Evolutionary conservation across 1,140 invertebrate species (phyloP).

Genomic region (Drosophila quadrilineata): DNA sequence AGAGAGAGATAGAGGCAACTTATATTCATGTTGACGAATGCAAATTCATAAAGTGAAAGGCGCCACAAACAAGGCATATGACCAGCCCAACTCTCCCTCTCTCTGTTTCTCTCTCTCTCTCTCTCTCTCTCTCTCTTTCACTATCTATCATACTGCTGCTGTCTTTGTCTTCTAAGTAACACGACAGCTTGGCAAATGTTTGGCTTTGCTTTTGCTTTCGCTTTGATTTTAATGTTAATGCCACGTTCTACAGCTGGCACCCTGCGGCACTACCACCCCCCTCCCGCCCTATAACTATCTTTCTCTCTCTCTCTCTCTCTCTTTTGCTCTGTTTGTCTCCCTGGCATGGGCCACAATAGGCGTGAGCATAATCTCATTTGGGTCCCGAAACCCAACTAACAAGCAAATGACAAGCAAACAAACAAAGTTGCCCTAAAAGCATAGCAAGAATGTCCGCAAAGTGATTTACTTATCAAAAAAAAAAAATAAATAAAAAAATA

Average conservation of each 20-base stretch:
- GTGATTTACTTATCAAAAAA: constrained; percentile 29
- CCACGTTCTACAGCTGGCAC: neutral
- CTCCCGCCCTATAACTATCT: neutral
- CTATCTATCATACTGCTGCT: no score
- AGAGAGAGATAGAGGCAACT: constrained; percentile 7
- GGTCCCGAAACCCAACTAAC: constrained; percentile 23
- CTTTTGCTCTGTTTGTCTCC: neutral
- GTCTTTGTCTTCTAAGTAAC: constrained; percentile 44
- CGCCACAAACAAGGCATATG: constrained; percentile 15
- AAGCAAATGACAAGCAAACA: constrained; percentile 35
- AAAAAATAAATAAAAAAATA: no score
- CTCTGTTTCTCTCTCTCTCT: neutral
- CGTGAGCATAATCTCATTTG: constrained; percentile 52
- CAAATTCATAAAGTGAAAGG: constrained; percentile 67
- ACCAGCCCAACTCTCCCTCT: neutral
- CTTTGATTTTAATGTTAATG: constrained; percentile 54
- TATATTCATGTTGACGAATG: constrained; percentile 64
- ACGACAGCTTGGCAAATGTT: constrained; percentile 72
- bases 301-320: constrained; percentile 10
- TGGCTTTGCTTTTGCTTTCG: constrained; percentile 70
- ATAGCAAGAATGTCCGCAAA: constrained; percentile 23
- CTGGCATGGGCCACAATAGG: constrained; percentile 12
- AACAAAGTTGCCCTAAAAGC: constrained; percentile 36
- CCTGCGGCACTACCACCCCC: neutral
- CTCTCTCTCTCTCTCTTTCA: neutral